Conservation (phyloP, 2,797 vertebrate species). For the Sebastes matsubarae region DNA sequence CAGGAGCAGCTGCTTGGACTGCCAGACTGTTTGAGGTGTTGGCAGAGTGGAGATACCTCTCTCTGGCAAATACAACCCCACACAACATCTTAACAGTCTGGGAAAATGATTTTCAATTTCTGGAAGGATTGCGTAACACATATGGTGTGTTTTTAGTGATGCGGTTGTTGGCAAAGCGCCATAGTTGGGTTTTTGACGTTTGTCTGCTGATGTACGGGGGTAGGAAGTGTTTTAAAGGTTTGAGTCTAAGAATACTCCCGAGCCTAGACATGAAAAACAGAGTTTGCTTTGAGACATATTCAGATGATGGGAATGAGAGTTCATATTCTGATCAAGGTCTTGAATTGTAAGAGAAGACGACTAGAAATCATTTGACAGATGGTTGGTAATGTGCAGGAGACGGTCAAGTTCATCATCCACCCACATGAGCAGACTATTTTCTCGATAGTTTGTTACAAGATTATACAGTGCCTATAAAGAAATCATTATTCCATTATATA, state of each 20-base stretch:
- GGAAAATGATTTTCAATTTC: constrained; percentile 2
- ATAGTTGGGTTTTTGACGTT: constrained; percentile 5
- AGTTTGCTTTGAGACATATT: background rate
- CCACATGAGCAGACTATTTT: constrained; percentile 16
- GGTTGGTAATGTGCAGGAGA: constrained; percentile 12
- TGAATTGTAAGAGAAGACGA: background rate
- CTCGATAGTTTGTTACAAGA: background rate
- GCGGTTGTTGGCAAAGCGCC: constrained; percentile 6
- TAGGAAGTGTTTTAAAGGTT: background rate
- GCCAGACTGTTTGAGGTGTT: constrained; percentile 45
- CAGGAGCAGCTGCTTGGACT: constrained; percentile 47
- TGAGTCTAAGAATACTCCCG: background rate
- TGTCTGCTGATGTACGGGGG: background rate
- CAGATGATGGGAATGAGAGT: background rate
- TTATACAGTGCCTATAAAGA: background rate
- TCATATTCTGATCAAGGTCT: background rate
- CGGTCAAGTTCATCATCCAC: constrained; percentile 2
- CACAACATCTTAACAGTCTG: constrained; percentile 35
- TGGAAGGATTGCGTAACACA: constrained; percentile 4
- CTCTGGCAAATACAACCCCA: constrained; percentile 40
- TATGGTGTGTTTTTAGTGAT: constrained; percentile 7
- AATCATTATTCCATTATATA: background rate
- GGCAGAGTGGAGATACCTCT: constrained; percentile 48
- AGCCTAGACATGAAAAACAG: background rate
- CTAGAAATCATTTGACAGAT: constrained; percentile 29